These are phyloP conservation scores for Microtus montanus DNA, from an alignment of 2,113 vertebrate species.

Conservation along the genomic window DNA sequence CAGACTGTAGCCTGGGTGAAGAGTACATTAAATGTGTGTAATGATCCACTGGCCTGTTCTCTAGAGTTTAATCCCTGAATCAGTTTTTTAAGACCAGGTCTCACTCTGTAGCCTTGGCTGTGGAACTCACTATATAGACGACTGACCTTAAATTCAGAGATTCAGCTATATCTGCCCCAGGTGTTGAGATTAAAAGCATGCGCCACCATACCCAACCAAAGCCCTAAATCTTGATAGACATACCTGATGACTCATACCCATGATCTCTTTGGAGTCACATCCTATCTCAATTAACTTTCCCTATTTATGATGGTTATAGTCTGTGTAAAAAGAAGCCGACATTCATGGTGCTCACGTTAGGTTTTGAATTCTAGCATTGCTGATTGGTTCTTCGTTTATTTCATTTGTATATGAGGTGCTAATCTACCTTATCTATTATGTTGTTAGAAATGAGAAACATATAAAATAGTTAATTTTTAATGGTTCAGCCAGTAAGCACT, in stretches of 20 bases:
- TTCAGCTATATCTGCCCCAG: not conserved
- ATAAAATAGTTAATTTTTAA: not conserved
- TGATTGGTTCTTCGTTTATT: not conserved
- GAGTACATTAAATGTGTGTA: not conserved
- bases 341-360: not conserved
- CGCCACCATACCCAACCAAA: not conserved
- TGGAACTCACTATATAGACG: not conserved
- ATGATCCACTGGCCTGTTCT: not conserved
- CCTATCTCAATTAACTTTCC: not conserved
- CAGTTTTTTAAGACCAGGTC: not conserved
- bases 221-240: not conserved
- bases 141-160: not conserved
- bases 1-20: not conserved
- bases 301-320: not conserved
- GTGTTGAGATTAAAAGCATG: not conserved
- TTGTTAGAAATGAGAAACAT: slow-evolving; percentile 29
- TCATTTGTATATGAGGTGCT: not conserved
- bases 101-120: not conserved
- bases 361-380: not conserved
- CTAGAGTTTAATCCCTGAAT: not conserved
- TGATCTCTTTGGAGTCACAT: not conserved
- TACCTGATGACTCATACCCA: not conserved
- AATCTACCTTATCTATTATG: not conserved
- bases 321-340: not conserved
- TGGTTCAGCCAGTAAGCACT: not conserved